These are phyloP conservation scores for Propithecus deckenii DNA, from an alignment of 2,797 vertebrate species.

Conservation along the genomic window DNA sequence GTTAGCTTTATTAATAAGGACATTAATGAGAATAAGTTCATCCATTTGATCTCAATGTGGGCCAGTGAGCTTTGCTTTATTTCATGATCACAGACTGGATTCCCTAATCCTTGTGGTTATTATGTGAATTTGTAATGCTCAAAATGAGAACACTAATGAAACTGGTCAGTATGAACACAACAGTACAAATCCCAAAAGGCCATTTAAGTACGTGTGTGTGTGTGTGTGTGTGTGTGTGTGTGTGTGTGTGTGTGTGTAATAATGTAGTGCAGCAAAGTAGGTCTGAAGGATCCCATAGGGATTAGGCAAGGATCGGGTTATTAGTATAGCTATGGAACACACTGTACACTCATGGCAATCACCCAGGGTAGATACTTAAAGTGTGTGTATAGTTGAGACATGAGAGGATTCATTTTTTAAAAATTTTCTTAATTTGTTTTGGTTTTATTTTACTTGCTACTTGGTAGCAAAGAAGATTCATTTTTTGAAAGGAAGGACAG, in stretches of 20 bases:
- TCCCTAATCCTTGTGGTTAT: constrained; percentile 32
- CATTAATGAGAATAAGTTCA: constrained; percentile 42
- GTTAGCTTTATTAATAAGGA: constrained; percentile 54
- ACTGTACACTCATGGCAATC: background rate
- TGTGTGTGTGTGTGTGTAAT: background rate
- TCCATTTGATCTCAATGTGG: constrained; percentile 52
- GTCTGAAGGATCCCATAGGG: background rate
- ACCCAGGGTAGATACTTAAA: background rate
- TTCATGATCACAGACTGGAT: background rate
- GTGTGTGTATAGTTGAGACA: background rate
- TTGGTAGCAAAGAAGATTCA: background rate
- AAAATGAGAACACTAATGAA: constrained; percentile 56
- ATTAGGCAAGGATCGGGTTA: background rate
- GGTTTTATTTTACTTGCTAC: background rate
- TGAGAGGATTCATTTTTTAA: background rate
- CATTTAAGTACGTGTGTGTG: background rate
- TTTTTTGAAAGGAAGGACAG: background rate
- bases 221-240: background rate
- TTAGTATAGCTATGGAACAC: background rate
- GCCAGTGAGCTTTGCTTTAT: constrained; percentile 27
- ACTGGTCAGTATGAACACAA: constrained; percentile 18
- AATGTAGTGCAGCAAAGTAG: background rate
- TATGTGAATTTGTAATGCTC: constrained; percentile 39
- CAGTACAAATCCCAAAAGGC: background rate
- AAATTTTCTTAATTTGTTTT: background rate